phyloP scores from a whole-genome alignment of 2,797 vertebrate species.

The Notolepis coatsorum region DNA sequence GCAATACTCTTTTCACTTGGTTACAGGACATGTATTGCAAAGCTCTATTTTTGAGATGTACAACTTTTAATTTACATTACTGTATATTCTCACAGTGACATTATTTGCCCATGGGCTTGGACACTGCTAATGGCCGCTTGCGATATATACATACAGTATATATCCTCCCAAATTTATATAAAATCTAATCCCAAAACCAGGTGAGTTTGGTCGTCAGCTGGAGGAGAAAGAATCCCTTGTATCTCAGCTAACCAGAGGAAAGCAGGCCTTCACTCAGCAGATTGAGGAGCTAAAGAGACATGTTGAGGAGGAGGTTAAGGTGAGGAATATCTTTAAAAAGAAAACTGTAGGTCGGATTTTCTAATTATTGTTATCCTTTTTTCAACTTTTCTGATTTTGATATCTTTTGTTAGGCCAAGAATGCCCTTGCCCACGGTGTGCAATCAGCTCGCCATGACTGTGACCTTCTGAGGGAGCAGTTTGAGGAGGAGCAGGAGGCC shows the following conservation, averaged over 20 bases:
- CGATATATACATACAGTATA: too few species aligned
- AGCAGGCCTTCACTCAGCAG: slow-evolving; percentile 90
- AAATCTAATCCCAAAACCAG: too few species aligned
- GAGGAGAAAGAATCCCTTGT: slow-evolving; percentile 89
- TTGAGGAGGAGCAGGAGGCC: slow-evolving; percentile 88
- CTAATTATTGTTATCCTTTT: slow-evolving; percentile 54
- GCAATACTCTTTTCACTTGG: too few species aligned
- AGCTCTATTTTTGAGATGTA: too few species aligned
- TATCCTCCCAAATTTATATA: not conserved
- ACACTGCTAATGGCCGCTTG: too few species aligned
- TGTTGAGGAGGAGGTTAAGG: slow-evolving; percentile 82
- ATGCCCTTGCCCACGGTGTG: slow-evolving; percentile 84
- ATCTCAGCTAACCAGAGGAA: slow-evolving; percentile 88
- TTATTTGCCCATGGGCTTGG: too few species aligned
- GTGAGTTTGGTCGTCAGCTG: slow-evolving; percentile 85
- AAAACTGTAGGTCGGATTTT: not conserved
- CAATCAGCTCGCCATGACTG: slow-evolving; percentile 87
- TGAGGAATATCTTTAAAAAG: slow-evolving; percentile 4
- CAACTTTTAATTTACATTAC: too few species aligned
- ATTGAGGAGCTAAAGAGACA: slow-evolving; percentile 90
- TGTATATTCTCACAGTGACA: too few species aligned
- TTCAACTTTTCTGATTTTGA: not conserved
- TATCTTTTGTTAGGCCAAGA: slow-evolving; percentile 79
- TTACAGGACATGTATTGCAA: not conserved
- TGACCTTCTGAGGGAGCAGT: slow-evolving; percentile 89